Evolutionary conservation across 2,888 invertebrate species (phyloP).

Genomic region (Andrena trimmerana): DNA sequence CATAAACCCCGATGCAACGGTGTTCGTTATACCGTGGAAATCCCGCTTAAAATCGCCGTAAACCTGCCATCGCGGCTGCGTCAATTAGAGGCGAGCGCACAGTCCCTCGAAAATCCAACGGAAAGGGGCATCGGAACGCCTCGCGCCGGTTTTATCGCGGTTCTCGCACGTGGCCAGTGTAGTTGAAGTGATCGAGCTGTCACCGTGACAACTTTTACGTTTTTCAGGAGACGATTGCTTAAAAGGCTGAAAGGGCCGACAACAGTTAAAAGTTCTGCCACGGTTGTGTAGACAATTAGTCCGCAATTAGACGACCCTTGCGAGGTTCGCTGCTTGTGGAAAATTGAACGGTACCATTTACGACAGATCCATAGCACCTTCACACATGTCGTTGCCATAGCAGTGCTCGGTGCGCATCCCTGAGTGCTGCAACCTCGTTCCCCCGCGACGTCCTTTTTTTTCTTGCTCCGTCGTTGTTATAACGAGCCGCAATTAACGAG

Average conservation of each 20-base stretch:
- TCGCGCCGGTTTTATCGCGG: constrained; percentile 47
- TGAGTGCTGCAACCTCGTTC: background rate
- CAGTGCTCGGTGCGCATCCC: background rate
- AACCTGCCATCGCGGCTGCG: constrained; percentile 53
- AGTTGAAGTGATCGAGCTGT: background rate
- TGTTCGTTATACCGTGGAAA: constrained; percentile 43
- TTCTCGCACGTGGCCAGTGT: background rate
- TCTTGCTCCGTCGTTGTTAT: constrained; percentile 60
- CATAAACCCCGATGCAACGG: constrained; percentile 55
- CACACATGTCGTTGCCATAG: background rate
- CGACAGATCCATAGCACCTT: background rate
- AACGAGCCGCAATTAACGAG: constrained; percentile 76
- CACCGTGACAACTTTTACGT: background rate
- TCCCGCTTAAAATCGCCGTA: constrained; percentile 56
- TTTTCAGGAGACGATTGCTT: background rate
- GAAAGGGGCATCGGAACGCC: constrained; percentile 41
- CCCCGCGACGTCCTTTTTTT: constrained; percentile 22
- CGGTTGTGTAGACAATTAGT: no score
- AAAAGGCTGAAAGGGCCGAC: no score
- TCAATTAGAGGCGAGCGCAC: constrained; percentile 61
- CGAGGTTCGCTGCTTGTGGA: no score
- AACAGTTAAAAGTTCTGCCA: no score
- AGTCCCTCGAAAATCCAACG: constrained; percentile 20
- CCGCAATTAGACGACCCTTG: no score
- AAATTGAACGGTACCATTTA: no score